Evolutionary conservation across 1,140 invertebrate genomes (phyloP), one percentile per base, ranked within the genome.

Genomic region (Heliconius melpomene): DNA sequence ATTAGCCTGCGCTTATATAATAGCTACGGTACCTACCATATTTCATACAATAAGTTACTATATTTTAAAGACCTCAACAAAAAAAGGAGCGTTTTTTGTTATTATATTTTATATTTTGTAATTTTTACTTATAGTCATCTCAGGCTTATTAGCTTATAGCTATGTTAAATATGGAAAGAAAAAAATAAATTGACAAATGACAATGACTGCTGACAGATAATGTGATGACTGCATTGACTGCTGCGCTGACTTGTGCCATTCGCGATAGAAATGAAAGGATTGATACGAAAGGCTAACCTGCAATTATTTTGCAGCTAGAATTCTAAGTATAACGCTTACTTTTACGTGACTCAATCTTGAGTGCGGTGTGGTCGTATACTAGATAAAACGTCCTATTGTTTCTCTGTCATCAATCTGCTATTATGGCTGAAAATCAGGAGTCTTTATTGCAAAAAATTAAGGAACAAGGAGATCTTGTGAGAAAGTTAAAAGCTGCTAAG

Each of bases 401-500:
- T 78, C 54, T 78, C 73, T 60, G 40, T 79, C 57, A 77, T 72
- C 3, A 23, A 54, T 26, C 72, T 74, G 38, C 73, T 54, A 83
- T 73, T 76, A 94, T 94, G 93, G 86, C 91, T 79, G 91, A 93
- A 72, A 77, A 75, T 78, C 87, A 93, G 82, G 95, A 96, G 87
- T 91, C 92, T 83, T 90, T 97, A 85, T 90, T 96, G 85, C 95
- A 96, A 89, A 94, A 96, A 94, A 97, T 98, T 82, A 97, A 97
- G 95, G 92, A 95, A 85, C 98, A 98, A 94, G 96, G 97, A 79
- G 97, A 98, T 92, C 86, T 97, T 82, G 97, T 98, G 13, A 94
- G 97, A 89, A 96, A 97, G 94, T 94, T 98, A 78, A 98, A 98
- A 95, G 94, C 96, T 82, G 95, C 96, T 18, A 98, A 98, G 93